Evolutionary conservation across 2,888 invertebrate genomes (phyloP).

Genomic region (Ceraclea dissimilis): DNA sequence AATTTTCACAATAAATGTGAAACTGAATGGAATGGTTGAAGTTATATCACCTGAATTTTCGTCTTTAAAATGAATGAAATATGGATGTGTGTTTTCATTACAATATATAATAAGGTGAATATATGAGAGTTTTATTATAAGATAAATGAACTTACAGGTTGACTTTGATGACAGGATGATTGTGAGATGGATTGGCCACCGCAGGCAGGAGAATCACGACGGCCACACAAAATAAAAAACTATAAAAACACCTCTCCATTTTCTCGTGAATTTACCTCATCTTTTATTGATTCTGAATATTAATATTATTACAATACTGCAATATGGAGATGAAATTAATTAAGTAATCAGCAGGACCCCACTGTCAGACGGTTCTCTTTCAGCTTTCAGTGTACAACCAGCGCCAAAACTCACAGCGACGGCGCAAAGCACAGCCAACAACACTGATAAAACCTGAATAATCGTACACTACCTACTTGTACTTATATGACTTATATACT

Average conservation of each 20-base stretch:
- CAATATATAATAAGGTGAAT: too few species aligned
- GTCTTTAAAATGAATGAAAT: too few species aligned
- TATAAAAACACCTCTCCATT: slow-evolving; percentile 18
- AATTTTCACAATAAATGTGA: too few species aligned
- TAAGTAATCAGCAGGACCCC: neutral
- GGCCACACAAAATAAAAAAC: slow-evolving; percentile 10
- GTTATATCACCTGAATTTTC: too few species aligned
- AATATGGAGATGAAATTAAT: too few species aligned
- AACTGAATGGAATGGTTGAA: too few species aligned
- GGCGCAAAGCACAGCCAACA: neutral
- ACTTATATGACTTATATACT: too few species aligned
- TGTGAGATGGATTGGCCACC: slow-evolving; percentile 7
- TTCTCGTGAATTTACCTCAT: neutral
- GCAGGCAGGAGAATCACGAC: slow-evolving; percentile 11
- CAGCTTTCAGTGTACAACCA: neutral
- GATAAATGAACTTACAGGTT: slow-evolving; percentile 20
- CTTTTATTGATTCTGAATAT: neutral
- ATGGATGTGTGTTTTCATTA: too few species aligned
- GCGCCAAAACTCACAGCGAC: neutral
- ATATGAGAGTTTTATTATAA: too few species aligned
- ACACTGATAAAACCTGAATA: too few species aligned
- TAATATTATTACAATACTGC: too few species aligned
- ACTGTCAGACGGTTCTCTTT: neutral
- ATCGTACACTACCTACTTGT: too few species aligned
- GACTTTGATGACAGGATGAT: slow-evolving; percentile 21